Base-by-base conservation (phyloP, 1,140 invertebrate genomes). In the Melipona quadrifasciata region DNA sequence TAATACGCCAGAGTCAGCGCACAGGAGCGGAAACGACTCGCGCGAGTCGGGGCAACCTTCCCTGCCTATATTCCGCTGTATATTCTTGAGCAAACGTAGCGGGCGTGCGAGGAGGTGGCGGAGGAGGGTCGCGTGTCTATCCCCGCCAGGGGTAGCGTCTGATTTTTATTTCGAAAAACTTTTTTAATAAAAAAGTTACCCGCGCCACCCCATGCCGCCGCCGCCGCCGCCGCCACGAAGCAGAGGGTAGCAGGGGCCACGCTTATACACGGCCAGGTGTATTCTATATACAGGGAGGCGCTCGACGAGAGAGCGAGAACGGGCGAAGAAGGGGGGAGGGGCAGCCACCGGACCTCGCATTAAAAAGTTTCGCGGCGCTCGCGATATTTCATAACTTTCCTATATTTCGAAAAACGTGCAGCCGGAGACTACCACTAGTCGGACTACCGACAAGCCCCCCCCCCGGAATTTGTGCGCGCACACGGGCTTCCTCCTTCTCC, bases 161-260 rank as follows among this genome's bases (percentile, higher is more conserved):
- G 89, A 92, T 93, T 93, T 93, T 92, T 93, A 92, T 92, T 93
- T 93, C 90, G 90, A 93, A 93, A 93, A 93, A 94, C 90, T 93
- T 94, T 94, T 94, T 94, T 94, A 94, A 93, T 94, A 94, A 94
- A 93, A 94, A 94, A 94, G 93, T 94, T 94, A 90, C 85, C 71
- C 84, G 76, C 74, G 55, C 75, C 84, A 51, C 58, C 75, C 67
- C 73, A 68, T 73, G 78, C 53, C 65, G 31, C 68, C 8, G 39
- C 39, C 8, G 6, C 39, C n/a, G 78, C 53, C 65, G 31, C 68
- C 8, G 39, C 39, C 8, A 8, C 39, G n/a, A n/a, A 47, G 39
- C 39, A 47, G 39, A 47, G 39, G 39, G 39, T 47, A 47, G 83
- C 58, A 84, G 64, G 75, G 81, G 58, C 79, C 16, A 31, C 70